phyloP scores from a whole-genome alignment of 2,113 vertebrate species.

The Sphyrna mokarran region DNA sequence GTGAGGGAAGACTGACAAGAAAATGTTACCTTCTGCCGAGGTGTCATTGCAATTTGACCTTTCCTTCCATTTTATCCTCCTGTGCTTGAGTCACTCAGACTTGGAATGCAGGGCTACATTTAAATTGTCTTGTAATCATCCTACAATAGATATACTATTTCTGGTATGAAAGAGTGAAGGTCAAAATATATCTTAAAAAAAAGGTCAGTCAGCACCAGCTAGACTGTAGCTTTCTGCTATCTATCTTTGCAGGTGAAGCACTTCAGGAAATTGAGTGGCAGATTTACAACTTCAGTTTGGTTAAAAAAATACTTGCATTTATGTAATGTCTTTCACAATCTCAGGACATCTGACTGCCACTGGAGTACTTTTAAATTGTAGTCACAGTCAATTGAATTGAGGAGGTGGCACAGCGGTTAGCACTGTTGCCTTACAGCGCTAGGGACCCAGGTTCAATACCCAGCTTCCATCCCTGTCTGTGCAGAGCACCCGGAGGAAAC shows the following conservation, averaged over 20 bases:
- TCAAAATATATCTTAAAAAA: background rate
- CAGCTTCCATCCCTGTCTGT: too few relatives aligned
- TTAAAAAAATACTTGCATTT: background rate
- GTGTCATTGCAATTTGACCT: background rate
- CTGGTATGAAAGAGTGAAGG: background rate
- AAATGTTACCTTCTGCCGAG: background rate
- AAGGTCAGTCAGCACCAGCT: background rate
- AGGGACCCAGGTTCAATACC: too few relatives aligned
- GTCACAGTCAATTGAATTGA: too few relatives aligned
- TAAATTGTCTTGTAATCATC: background rate
- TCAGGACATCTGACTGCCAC: background rate
- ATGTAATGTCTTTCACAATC: background rate
- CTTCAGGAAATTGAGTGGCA: background rate
- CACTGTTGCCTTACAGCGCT: too few relatives aligned
- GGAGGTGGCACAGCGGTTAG: too few relatives aligned
- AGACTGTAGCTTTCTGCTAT: background rate
- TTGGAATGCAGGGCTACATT: background rate
- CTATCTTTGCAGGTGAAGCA: background rate
- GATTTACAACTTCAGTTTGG: background rate
- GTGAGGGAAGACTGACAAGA: background rate
- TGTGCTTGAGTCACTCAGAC: background rate
- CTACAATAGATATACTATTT: conserved; percentile 1
- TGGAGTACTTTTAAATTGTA: background rate
- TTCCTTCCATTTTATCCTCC: background rate
- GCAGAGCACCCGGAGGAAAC: too few relatives aligned